Evolutionary conservation across 2,113 vertebrate species (phyloP), one percentile per base, ranked within the genome.

Genomic region (Nettapus auritus): DNA sequence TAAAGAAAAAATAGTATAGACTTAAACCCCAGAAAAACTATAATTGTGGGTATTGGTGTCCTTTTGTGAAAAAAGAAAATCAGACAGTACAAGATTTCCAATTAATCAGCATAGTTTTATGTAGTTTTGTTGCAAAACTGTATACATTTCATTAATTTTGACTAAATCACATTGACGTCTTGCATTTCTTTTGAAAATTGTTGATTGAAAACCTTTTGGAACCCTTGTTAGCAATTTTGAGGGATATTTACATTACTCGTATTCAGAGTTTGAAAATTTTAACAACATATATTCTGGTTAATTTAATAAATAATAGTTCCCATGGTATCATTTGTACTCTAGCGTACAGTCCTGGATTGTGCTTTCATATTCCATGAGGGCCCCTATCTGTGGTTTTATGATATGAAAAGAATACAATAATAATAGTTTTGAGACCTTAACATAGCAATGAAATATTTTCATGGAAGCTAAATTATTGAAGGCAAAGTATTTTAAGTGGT

Each of bases 181-280:
- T 90, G n/a, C 9, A 59, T 22, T 67, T 77, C 13, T 76, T 91
- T 83, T n/a, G n/a, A 6, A 56, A 66, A 14, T 29, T 56, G 4
- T 67, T 80, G 9, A 11, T 88, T 67, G 71, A 79, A 94, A 95
- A 8, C 23, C n/a, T 50, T 25, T 77, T 79, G 70, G 87, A 94
- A 73, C 79, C 29, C 25, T 77, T 50, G 9, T 77, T 86, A 78
- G 10, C 15, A 59, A 33, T 82, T 18, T 15, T 1, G 1, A 25
- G 6, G 59, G 50, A 34, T 89, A 79, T 59, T 79, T 79, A 50
- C 9, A 2, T 52, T 64, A 31, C 15, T 82, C 5, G 77, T 64
- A 29, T 31, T 87, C 40, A 57, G 73, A 76, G 36, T 8, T 3
- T 77, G 59, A 86, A 80, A 82, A 69, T 82, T 8, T 3, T n/a